A percentile compares a stretch with the other conserved stretches of the same genome.
Conservation (phyloP, 2,888 invertebrate species). For the Sinelater perroti region DNA sequence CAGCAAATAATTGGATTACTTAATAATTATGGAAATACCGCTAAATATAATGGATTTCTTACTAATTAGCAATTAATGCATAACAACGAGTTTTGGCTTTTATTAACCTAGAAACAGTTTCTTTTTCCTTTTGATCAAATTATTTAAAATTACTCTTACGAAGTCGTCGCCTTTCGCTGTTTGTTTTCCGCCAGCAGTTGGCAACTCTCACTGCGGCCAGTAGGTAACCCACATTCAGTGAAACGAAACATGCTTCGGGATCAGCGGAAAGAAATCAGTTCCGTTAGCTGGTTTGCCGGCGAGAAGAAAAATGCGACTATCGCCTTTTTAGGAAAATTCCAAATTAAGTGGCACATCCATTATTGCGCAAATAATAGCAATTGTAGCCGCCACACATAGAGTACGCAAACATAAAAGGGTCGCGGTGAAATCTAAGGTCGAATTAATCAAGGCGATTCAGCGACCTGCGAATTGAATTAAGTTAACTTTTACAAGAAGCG, state of each 20-base stretch:
- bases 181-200: neutral
- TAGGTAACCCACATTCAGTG: conserved; percentile 6
- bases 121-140: too few species aligned
- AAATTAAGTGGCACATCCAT: neutral
- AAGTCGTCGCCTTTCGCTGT: too few species aligned
- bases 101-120: too few species aligned
- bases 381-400: neutral
- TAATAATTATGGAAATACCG: too few species aligned
- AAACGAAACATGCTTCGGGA: conserved; percentile 10
- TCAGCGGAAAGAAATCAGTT: neutral
- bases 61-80: too few species aligned
- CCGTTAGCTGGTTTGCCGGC: neutral
- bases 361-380: neutral
- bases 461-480: conserved; percentile 5
- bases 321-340: neutral
- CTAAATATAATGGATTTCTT: too few species aligned
- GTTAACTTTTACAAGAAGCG: conserved; percentile 4
- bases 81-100: too few species aligned
- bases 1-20: too few species aligned
- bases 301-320: neutral
- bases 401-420: neutral
- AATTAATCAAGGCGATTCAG: conserved; percentile 2
- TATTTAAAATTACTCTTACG: too few species aligned
- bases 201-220: neutral
- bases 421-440: conserved; percentile 3